A percentile compares a stretch with the other conserved stretches of the same genome.
Conservation (phyloP, 2,888 invertebrate genomes). For the Sphaeridia pumilis region DNA sequence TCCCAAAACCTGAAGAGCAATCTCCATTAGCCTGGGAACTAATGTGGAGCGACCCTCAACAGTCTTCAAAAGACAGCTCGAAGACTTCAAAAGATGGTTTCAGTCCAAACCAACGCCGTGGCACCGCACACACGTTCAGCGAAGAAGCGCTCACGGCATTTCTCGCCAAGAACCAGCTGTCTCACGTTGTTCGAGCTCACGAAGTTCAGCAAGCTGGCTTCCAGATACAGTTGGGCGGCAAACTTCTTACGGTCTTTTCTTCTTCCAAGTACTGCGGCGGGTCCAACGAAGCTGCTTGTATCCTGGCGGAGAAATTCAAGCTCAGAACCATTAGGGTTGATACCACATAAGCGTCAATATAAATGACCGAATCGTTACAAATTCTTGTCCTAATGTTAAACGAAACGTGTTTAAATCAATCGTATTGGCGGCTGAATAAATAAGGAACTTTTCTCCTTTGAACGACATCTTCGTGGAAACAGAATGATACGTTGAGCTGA, state of each 20-base stretch:
- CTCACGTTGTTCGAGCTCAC: slow-evolving; percentile 61
- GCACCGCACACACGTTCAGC: slow-evolving; percentile 61
- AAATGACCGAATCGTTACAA: background rate
- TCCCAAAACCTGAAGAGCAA: slow-evolving; percentile 53
- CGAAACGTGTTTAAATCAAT: too few species aligned
- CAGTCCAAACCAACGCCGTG: slow-evolving; percentile 53
- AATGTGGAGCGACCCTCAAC: slow-evolving; percentile 56
- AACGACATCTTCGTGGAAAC: too few species aligned
- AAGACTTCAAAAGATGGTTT: slow-evolving; percentile 48
- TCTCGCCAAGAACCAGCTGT: slow-evolving; percentile 52
- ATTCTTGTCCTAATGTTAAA: too few species aligned
- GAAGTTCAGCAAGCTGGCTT: slow-evolving; percentile 60
- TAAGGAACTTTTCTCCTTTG: too few species aligned
- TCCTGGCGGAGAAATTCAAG: slow-evolving; percentile 53
- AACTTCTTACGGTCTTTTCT: slow-evolving; percentile 60
- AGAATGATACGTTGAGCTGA: too few species aligned
- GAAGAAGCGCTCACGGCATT: slow-evolving; percentile 56
- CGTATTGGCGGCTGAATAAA: too few species aligned
- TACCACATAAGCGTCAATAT: slow-evolving; percentile 37
- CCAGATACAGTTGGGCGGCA: slow-evolving; percentile 58
- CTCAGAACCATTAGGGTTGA: slow-evolving; percentile 53
- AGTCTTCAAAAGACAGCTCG: background rate
- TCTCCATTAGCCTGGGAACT: slow-evolving; percentile 66
- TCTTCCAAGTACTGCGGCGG: slow-evolving; percentile 63
- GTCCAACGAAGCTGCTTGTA: slow-evolving; percentile 59